A percentile compares a stretch with the other conserved stretches of the same genome.
Evolutionary conservation across 1,140 invertebrate genomes (phyloP).

Genomic region (Solenopsis invicta): DNA sequence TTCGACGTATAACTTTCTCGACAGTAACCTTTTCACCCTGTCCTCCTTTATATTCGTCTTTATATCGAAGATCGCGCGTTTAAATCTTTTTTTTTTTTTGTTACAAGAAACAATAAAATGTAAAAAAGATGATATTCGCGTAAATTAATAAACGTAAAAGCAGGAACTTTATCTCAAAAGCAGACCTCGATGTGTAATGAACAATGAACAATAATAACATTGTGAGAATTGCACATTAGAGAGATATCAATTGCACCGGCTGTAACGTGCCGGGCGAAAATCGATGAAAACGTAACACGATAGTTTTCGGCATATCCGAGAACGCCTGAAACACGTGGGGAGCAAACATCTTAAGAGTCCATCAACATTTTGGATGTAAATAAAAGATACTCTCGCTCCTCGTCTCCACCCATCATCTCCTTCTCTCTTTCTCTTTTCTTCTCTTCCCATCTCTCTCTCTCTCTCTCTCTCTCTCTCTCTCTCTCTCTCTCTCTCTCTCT

Average conservation of each 20-base stretch:
- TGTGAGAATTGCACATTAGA: not conserved
- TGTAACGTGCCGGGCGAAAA: not conserved
- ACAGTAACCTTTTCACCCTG: not conserved
- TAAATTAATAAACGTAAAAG: not conserved
- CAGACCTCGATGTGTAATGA: not conserved
- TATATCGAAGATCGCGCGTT: not conserved
- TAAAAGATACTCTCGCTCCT: conserved; percentile 63
- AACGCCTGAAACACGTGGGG: conserved; percentile 26
- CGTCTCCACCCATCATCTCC: conserved; percentile 23
- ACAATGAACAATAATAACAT: not conserved
- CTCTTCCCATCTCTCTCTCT: conserved; percentile 28
- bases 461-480: conserved; percentile 19
- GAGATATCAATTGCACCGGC: conserved; percentile 1
- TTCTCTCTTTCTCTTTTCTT: conserved; percentile 21
- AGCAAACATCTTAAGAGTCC: conserved; percentile 59
- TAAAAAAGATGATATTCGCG: not conserved
- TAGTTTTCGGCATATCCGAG: conserved; percentile 46
- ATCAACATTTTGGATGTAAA: conserved; percentile 65
- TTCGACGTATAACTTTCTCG: conserved; percentile 1
- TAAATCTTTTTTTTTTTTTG: not conserved
- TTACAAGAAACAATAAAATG: not conserved
- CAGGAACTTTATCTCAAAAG: not conserved
- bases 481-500: conserved; percentile 20
- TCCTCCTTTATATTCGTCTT: not conserved
- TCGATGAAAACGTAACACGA: conserved; percentile 32